Percentiles rank a stretch among this genome's conserved stretches.
Conservation (phyloP, 2,888 invertebrate species). For the Lasioglossum figueresi region DNA sequence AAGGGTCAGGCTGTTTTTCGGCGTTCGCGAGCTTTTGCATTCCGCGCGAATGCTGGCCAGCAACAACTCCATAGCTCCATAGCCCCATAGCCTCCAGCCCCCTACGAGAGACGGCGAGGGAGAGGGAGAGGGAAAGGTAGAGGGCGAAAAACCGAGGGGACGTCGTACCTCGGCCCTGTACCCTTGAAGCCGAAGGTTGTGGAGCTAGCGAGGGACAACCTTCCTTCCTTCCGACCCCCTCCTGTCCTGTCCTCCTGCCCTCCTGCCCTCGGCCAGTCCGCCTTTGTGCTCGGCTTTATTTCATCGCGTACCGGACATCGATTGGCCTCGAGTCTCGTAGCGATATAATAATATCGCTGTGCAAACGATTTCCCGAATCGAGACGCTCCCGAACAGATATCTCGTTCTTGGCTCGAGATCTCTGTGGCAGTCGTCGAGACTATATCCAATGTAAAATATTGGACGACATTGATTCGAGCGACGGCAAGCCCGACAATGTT, state of each 20-base stretch:
- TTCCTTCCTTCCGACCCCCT: constrained; percentile 65
- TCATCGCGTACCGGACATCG: constrained; percentile 72
- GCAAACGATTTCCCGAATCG: constrained; percentile 59
- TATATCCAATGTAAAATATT: no score
- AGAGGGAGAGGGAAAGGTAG: constrained; percentile 7
- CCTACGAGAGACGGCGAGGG: background rate
- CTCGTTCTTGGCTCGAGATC: background rate
- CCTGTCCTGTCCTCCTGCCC: background rate
- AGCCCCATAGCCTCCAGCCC: background rate
- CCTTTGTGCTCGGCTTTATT: constrained; percentile 72
- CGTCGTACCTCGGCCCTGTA: constrained; percentile 75
- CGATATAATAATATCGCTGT: constrained; percentile 60
- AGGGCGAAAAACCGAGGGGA: constrained; percentile 56
- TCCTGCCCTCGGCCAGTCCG: constrained; percentile 50
- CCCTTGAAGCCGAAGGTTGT: constrained; percentile 82
- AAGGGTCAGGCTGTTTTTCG: constrained; percentile 44
- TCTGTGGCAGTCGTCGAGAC: no score
- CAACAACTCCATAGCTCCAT: background rate
- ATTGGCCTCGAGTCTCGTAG: constrained; percentile 69
- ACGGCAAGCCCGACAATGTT: no score
- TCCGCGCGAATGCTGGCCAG: constrained; percentile 28
- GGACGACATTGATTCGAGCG: no score
- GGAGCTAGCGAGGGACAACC: constrained; percentile 72
- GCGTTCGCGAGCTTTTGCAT: constrained; percentile 50
- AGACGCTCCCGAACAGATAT: background rate